phyloP scores from a whole-genome alignment of 2,888 invertebrate species.

The Nomada ruficornis region DNA sequence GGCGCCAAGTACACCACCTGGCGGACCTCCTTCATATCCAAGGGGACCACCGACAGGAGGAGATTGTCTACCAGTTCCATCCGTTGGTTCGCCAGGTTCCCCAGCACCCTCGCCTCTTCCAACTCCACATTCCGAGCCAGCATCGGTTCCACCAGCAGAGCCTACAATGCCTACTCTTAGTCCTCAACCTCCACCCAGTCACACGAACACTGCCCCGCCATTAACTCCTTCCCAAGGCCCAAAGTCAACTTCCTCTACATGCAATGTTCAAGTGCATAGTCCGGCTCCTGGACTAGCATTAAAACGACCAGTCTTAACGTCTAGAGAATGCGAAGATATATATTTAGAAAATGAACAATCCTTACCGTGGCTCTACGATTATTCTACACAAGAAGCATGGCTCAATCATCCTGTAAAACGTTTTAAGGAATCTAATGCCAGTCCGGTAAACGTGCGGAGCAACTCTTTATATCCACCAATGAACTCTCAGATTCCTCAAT shows the following conservation, averaged over 20 bases:
- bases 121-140: conserved; percentile 88
- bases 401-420: conserved; percentile 96
- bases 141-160: conserved; percentile 88
- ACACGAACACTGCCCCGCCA: conserved; percentile 82
- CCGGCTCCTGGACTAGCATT: conserved; percentile 78
- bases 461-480: conserved; percentile 87
- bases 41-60: conserved; percentile 85
- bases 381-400: conserved; percentile 85
- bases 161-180: conserved; percentile 90
- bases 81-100: conserved; percentile 86
- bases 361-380: conserved; percentile 93
- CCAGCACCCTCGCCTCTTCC: conserved; percentile 89
- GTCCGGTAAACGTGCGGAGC: conserved; percentile 79
- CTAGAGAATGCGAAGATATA: conserved; percentile 91
- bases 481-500: conserved; percentile 84
- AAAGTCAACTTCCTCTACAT: conserved; percentile 79
- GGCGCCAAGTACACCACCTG: conserved; percentile 86
- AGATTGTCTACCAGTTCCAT: conserved; percentile 82
- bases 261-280: conserved; percentile 78
- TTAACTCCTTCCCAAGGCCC: conserved; percentile 84
- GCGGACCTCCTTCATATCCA: conserved; percentile 89
- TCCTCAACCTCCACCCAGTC: conserved; percentile 87
- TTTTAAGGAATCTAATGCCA: conserved; percentile 87
- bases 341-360: conserved; percentile 92
- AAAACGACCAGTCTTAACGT: conserved; percentile 92